Base-by-base conservation (phyloP, 2,888 invertebrate genomes). In the Philaethria dido region DNA sequence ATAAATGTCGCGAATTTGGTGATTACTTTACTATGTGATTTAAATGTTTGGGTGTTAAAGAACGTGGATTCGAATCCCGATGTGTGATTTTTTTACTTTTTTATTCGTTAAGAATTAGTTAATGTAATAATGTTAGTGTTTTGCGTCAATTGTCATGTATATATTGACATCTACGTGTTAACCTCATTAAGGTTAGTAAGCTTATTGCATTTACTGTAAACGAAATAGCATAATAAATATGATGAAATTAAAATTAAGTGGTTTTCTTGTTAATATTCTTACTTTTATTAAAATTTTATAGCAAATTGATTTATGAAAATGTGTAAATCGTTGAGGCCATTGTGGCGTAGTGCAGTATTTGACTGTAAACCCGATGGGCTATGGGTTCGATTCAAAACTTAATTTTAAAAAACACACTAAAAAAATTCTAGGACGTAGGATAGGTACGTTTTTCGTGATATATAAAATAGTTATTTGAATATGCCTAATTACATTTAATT, bases 61-160 rank as follows among this genome's bases (percentile, higher is more conserved):
- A 13, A 39, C 6, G 39, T 39, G 39, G 39, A 13, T 39, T 39
- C 13, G 13, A 39, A 39, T 39, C 39, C 13, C 39, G 39, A 33
- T 8, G 20, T 20, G 22, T 14, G 14, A 50, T 6, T 33, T 36
- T 54, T 54, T 33, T 16, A 36, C 29, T 18, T 36, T 36, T 54
- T 54, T 29, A 39, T 20, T 36, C 4, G 11, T 18, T 22, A 22
- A 47, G 14, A 22, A 20, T 4, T 42, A n/a, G 39, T 9, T 57
- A 22, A 39, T 57, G 20, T 57, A n/a, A 42, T 57, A 57, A 42
- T 39, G 22, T 14, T 18, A 55, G 39, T 39, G 39, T 39, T 39
- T 55, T 55, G 39, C 36, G n/a, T 55, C 54, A 55, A 39, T 55
- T 22, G 22, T 55, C 22, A 39, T 55, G 55, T 14, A 39, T 42